phyloP scores from a whole-genome alignment of 2,888 invertebrate genomes.

The Rhingia campestris region DNA sequence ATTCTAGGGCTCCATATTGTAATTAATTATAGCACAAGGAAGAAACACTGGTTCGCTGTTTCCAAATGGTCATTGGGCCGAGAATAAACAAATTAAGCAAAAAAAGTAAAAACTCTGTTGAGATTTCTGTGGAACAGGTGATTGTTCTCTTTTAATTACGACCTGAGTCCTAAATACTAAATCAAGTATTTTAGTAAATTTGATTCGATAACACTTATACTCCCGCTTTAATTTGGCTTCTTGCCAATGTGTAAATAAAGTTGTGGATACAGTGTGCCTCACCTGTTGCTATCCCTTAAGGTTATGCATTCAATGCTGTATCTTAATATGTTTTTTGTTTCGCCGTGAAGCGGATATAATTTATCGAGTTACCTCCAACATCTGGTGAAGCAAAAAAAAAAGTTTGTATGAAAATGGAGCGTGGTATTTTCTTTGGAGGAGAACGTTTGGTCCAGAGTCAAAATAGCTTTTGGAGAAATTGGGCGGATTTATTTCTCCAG shows the following conservation, averaged over 20 bases:
- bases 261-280: not conserved
- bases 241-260: slow-evolving; percentile 40
- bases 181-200: slow-evolving; percentile 63
- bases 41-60: slow-evolving; percentile 40
- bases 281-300: slow-evolving; percentile 56
- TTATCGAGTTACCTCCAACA: slow-evolving; percentile 65
- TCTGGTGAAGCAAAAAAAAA: slow-evolving; percentile 57
- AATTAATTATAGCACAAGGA: slow-evolving; percentile 54
- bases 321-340: slow-evolving; percentile 24
- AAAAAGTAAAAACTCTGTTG: slow-evolving; percentile 39
- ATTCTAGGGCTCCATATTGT: slow-evolving; percentile 22
- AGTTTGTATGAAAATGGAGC: slow-evolving; percentile 8
- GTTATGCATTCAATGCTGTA: slow-evolving; percentile 22
- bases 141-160: not conserved
- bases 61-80: slow-evolving; percentile 38
- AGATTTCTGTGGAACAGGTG: slow-evolving; percentile 45
- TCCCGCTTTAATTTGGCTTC: slow-evolving; percentile 42
- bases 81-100: slow-evolving; percentile 38
- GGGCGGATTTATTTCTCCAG: slow-evolving; percentile 63
- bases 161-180: slow-evolving; percentile 52
- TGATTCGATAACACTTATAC: slow-evolving; percentile 44
- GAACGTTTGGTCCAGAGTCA: too few relatives aligned
- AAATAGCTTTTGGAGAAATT: too few relatives aligned
- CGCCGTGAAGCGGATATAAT: slow-evolving; percentile 71
- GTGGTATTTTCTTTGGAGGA: too few relatives aligned